Percentiles rank a stretch among this genome's conserved stretches.
These are phyloP conservation scores for Vollenhovia emeryi DNA, from an alignment of 1,140 invertebrate species.

Conservation along the genomic window DNA sequence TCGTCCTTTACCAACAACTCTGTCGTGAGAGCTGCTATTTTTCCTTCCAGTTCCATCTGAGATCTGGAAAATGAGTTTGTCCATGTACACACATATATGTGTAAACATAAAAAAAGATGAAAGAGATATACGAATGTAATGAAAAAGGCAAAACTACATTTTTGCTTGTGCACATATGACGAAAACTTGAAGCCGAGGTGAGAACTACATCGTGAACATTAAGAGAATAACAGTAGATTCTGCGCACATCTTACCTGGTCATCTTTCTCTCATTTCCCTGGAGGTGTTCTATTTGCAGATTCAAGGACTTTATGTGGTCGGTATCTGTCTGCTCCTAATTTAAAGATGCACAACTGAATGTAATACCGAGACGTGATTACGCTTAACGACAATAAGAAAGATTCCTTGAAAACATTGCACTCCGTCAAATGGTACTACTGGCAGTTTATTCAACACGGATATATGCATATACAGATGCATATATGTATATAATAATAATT, in stretches of 20 bases:
- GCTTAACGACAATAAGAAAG: not conserved
- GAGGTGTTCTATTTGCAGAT: slow-evolving; percentile 69
- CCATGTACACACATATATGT: not conserved
- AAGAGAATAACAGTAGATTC: not conserved
- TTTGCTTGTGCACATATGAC: not conserved
- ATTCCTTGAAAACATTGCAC: slow-evolving; percentile 17
- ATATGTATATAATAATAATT: slow-evolving; percentile 36
- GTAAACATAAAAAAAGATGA: not conserved
- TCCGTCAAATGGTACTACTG: slow-evolving; percentile 32
- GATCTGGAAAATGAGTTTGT: slow-evolving; percentile 62
- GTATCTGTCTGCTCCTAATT: slow-evolving; percentile 62
- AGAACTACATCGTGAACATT: not conserved
- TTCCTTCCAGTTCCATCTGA: slow-evolving; percentile 70
- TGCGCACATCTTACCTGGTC: slow-evolving; percentile 68
- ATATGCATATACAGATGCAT: not conserved
- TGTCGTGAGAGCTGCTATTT: slow-evolving; percentile 67
- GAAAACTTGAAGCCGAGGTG: not conserved
- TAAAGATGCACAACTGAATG: slow-evolving; percentile 38
- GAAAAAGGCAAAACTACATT: not conserved
- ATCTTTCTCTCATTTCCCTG: slow-evolving; percentile 71
- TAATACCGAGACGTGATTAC: slow-evolving; percentile 27
- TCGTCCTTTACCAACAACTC: slow-evolving; percentile 71
- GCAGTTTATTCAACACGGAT: slow-evolving; percentile 39
- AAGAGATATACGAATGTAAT: not conserved
- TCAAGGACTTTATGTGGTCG: slow-evolving; percentile 65